Base-by-base conservation (phyloP, 2,113 vertebrate genomes). In the Mastomys natalensis region DNA sequence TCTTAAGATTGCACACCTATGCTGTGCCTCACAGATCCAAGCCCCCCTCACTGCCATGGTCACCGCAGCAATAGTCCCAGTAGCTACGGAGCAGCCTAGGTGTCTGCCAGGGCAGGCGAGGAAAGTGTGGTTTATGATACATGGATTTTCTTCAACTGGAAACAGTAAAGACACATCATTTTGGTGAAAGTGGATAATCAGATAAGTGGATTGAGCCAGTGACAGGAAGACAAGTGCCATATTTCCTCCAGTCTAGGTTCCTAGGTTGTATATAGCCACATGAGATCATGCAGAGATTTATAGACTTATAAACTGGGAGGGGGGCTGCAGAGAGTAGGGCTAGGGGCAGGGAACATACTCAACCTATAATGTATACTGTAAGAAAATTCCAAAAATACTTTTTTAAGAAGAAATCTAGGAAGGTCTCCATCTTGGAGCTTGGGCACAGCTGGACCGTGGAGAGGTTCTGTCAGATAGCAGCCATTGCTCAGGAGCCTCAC, bases 401-500 rank as follows among this genome's bases (percentile, higher is more conserved):
- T 87, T 51, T 51, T 12, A 51, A n/a, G 45, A 29, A 93, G 60
- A 77, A 95, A 78, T 60, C 37, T 34, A 81, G 87, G 26, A 77
- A 48, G 77, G 5, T 29, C 70, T 89, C 2, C 0, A 7, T 74
- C 3, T 48, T 31, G 74, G 43, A 72, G 13, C 82, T 87, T 82
- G 43, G 70, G 3, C 7, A 5, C 55, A 81, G 45, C 72, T 58
- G 78, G 85, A 91, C 62, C 88, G 37, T 60, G 72, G 45, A 90
- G 70, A 29, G 24, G 76, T 77, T 95, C 90, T 85, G 87, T 95
- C 53, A 64, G 66, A 68, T 66, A 93, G 76, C 5, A 93, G 62
- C 84, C 11, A 10, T 22, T 55, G 87, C 73, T 53, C 66, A 82
- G 86, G 89, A 68, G 80, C 90, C 82, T 87, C 80, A 8, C n/a